These are phyloP conservation scores for Schizopygopsis pylzovi DNA, from an alignment of 2,797 vertebrate genomes.

Conservation along the genomic window DNA sequence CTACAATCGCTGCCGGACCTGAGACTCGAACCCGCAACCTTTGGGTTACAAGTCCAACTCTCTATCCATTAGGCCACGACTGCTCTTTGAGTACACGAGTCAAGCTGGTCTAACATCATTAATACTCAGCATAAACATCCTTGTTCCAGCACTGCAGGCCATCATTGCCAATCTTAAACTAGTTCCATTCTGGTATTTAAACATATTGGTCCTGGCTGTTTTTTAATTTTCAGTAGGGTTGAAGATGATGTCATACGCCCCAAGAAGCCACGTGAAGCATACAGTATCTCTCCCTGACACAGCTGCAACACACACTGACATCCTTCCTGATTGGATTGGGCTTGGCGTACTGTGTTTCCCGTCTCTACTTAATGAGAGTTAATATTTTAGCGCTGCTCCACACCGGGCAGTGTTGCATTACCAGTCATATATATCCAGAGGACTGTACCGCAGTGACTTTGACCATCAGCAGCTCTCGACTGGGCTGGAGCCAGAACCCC, in stretches of 20 bases:
- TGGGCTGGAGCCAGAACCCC: constrained; percentile 11
- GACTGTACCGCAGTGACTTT: constrained; percentile 16
- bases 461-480: constrained; percentile 23
- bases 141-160: neutral
- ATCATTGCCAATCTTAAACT: neutral
- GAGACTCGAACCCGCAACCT: too few relatives aligned
- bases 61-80: too few relatives aligned
- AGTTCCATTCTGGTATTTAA: neutral
- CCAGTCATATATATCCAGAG: constrained; percentile 40
- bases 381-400: constrained; percentile 37
- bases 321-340: constrained; percentile 40
- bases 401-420: constrained; percentile 19
- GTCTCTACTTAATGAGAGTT: constrained; percentile 31
- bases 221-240: neutral
- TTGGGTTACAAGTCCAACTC: too few relatives aligned
- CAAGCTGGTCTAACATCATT: constrained; percentile 8
- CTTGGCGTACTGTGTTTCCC: constrained; percentile 29
- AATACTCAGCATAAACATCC: neutral
- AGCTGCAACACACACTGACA: constrained; percentile 19
- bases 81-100: neutral
- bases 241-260: neutral
- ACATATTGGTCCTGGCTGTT: neutral
- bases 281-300: neutral
- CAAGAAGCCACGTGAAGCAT: neutral
- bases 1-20: too few relatives aligned